Base-by-base conservation (phyloP, 2,113 vertebrate species). In the Catharus fuscescens region DNA sequence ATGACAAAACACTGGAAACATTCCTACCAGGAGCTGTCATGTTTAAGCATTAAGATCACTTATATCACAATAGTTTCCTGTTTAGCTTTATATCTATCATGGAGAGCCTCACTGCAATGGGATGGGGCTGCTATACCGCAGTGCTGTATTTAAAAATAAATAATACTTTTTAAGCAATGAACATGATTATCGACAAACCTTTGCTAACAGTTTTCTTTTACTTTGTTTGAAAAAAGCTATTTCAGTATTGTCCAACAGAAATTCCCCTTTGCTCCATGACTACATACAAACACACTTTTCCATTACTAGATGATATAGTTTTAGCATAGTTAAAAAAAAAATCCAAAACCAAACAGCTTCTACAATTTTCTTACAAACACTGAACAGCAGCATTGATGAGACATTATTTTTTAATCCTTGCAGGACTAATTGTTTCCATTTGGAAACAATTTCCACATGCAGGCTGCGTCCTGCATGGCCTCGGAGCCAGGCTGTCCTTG, bases 1-100 rank as follows among this genome's bases (percentile, higher is more conserved):
- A 54, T 0, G 2, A 36, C 45, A 31, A 34, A 25, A 23, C 4
- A 2, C 0, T 62, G 36, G 54, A 74, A 80, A 38, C 2, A 1
- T 31, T 48, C 24, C 61, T 44, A 65, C 38, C 32, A 74, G 53
- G 14, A 72, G 12, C n/a, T 62, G 34, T 18, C 8, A 1, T 17
- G 24, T 24, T 57, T 45, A 64, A 59, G 29, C 26, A 38, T 23
- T 34, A 50, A 54, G 48, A 42, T 29, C 0, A 29, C 20, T 50
- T 53, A 53, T 50, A 62, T 26, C 25, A 21, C 0, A 3, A 34
- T 2, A 67, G 38, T 36, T 80, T 54, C 8, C 7, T 11, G 21
- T 38, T 91, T 36, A 44, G 28, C 10, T 61, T 21, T 5, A 14
- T 28, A 13, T 9, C 13, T 2, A 26, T 36, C 3, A 4, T 4